Evolutionary conservation across 2,888 invertebrate genomes (phyloP).

Genomic region (Fragum whitleyi): DNA sequence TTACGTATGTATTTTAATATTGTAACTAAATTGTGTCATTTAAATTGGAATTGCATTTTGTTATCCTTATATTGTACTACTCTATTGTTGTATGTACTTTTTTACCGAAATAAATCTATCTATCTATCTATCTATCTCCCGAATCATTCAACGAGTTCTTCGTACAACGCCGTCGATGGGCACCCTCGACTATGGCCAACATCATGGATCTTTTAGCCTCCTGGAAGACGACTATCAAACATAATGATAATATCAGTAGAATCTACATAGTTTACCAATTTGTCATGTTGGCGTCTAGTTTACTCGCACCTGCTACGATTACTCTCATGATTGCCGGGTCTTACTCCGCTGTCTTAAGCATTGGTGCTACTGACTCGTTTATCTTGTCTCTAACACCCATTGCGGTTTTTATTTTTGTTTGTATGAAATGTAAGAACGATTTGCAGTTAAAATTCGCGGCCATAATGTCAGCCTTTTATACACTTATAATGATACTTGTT

Average conservation of each 20-base stretch:
- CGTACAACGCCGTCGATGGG: slow-evolving; percentile 81
- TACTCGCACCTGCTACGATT: slow-evolving; percentile 75
- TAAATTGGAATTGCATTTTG: too few relatives aligned
- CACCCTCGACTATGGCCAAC: slow-evolving; percentile 82
- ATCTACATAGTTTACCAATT: slow-evolving; percentile 77
- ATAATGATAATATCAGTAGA: slow-evolving; percentile 78
- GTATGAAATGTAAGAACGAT: slow-evolving; percentile 96
- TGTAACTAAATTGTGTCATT: too few relatives aligned
- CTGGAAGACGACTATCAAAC: slow-evolving; percentile 70
- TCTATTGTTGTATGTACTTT: too few relatives aligned
- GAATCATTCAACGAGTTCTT: slow-evolving; percentile 82
- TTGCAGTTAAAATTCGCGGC: slow-evolving; percentile 90
- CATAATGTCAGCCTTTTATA: slow-evolving; percentile 91
- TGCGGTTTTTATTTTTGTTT: slow-evolving; percentile 94
- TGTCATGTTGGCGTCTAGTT: slow-evolving; percentile 70
- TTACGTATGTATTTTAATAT: too few relatives aligned
- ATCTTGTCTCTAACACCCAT: slow-evolving; percentile 97
- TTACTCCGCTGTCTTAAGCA: slow-evolving; percentile 97
- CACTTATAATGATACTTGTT: slow-evolving; percentile 99
- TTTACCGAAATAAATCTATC: too few relatives aligned
- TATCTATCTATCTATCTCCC: too few relatives aligned
- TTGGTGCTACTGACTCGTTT: slow-evolving; percentile 98
- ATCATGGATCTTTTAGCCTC: slow-evolving; percentile 78
- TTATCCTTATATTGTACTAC: too few relatives aligned
- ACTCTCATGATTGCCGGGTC: slow-evolving; percentile 95